Conservation (phyloP, 2,797 vertebrate genomes). For the Rhinatrema bivittatum region DNA sequence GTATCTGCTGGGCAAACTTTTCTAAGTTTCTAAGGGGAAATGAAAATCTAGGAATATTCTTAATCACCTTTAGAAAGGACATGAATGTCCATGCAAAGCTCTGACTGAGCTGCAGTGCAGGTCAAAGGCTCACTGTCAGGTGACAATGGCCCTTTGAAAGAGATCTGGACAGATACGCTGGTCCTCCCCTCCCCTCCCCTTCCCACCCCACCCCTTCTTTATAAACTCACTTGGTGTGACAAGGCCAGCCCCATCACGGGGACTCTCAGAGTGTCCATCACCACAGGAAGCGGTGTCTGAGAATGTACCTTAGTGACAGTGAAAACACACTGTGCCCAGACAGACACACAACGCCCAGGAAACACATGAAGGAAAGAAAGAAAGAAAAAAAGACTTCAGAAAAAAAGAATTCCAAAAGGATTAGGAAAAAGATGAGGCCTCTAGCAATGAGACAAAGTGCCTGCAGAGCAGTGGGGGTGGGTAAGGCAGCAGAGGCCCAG, state of each 20-base stretch:
- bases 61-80: too few relatives aligned
- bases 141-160: too few relatives aligned
- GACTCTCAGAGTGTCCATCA: conserved; percentile 88
- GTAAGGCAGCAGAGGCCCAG: too few relatives aligned
- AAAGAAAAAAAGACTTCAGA: conserved; percentile 47
- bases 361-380: conserved; percentile 41
- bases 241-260: conserved; percentile 83
- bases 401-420: conserved; percentile 39
- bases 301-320: conserved; percentile 90
- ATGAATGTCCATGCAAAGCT: too few relatives aligned
- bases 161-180: too few relatives aligned
- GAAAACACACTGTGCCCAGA: conserved; percentile 81
- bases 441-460: conserved; percentile 8
- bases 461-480: conserved; percentile 21
- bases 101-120: too few relatives aligned
- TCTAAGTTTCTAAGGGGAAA: too few relatives aligned
- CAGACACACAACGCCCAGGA: conserved; percentile 34
- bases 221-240: conserved; percentile 85
- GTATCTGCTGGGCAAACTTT: too few relatives aligned
- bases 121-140: too few relatives aligned
- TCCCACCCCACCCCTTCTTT: conserved; percentile 8
- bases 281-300: conserved; percentile 85
- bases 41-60: too few relatives aligned
- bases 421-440: conserved; percentile 48
- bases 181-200: too few relatives aligned